Percentiles rank a stretch among this genome's conserved stretches.
Conservation (phyloP, 2,113 vertebrate species). For the Phrynosoma blainvillii region DNA sequence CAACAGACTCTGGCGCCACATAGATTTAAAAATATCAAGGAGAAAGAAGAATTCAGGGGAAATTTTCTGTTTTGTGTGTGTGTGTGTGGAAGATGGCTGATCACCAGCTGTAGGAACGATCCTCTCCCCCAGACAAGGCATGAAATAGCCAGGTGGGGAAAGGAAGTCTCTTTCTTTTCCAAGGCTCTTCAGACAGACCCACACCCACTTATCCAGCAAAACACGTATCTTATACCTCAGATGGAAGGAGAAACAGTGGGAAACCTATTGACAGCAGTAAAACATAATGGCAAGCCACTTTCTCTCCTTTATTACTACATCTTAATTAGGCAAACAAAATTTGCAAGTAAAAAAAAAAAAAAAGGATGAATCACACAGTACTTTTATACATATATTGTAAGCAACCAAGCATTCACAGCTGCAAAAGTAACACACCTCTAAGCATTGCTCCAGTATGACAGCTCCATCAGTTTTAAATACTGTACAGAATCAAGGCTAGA, state of each 20-base stretch:
- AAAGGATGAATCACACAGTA: conserved; percentile 82
- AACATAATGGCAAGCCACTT: conserved; percentile 79
- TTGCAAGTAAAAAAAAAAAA: conserved; percentile 81
- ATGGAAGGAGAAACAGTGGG: conserved; percentile 34
- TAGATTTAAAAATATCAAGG: neutral
- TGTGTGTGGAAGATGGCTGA: neutral
- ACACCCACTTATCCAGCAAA: neutral
- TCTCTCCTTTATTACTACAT: conserved; percentile 77
- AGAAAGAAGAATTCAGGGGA: neutral
- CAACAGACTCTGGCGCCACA: too few species aligned
- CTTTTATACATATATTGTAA: conserved; percentile 84
- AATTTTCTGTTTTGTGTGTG: neutral
- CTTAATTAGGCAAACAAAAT: conserved; percentile 77
- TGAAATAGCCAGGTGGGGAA: neutral
- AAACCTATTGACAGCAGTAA: conserved; percentile 75
- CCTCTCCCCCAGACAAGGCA: neutral
- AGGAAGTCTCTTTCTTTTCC: neutral
- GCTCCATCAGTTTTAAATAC: conserved; percentile 72
- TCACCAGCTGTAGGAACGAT: neutral
- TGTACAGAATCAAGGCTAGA: conserved; percentile 86
- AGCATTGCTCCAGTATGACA: conserved; percentile 68
- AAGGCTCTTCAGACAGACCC: neutral
- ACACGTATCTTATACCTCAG: neutral
- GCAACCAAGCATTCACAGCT: conserved; percentile 87
- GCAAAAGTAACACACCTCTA: conserved; percentile 76